Conservation (phyloP, 2,113 vertebrate genomes). For the Oreochromis tanganicae region DNA sequence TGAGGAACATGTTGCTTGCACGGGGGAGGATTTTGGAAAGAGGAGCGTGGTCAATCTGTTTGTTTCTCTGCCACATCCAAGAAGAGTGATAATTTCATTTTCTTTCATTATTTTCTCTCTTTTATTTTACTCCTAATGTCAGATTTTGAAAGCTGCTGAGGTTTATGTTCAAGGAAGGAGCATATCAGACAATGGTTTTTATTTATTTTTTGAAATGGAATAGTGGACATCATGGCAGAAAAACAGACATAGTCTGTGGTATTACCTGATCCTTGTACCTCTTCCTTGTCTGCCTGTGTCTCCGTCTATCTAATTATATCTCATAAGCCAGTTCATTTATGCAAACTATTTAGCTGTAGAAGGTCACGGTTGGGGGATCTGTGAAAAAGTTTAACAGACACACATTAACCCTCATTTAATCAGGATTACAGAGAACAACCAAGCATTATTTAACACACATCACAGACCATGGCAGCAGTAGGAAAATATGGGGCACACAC, state of each 20-base stretch:
- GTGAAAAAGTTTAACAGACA: conserved; percentile 62
- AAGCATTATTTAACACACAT: conserved; percentile 80
- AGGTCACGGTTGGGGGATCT: conserved; percentile 37
- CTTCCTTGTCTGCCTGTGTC: neutral
- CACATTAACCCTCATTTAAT: conserved; percentile 73
- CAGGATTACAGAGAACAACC: conserved; percentile 75
- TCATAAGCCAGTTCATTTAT: conserved; percentile 33
- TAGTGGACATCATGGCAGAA: neutral
- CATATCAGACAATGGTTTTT: conserved; percentile 21
- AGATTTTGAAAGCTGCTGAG: conserved; percentile 46
- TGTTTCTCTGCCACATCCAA: conserved; percentile 78
- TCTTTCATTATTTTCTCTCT: conserved; percentile 62
- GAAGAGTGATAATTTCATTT: conserved; percentile 74
- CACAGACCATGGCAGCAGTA: conserved; percentile 10
- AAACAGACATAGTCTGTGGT: neutral
- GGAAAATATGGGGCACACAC: neutral
- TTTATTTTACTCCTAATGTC: conserved; percentile 53
- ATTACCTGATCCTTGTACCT: conserved; percentile 2
- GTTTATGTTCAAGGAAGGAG: conserved; percentile 37
- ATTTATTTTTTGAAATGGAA: conserved; percentile 21
- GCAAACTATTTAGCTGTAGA: conserved; percentile 25
- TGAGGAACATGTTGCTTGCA: conserved; percentile 80
- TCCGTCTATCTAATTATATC: conserved; percentile 7
- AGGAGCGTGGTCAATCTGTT: conserved; percentile 81
- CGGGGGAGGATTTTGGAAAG: conserved; percentile 82